Percentiles rank a stretch among this genome's conserved stretches.
phyloP scores from a whole-genome alignment of 1,140 invertebrate genomes.

The Micrasema minimum region DNA sequence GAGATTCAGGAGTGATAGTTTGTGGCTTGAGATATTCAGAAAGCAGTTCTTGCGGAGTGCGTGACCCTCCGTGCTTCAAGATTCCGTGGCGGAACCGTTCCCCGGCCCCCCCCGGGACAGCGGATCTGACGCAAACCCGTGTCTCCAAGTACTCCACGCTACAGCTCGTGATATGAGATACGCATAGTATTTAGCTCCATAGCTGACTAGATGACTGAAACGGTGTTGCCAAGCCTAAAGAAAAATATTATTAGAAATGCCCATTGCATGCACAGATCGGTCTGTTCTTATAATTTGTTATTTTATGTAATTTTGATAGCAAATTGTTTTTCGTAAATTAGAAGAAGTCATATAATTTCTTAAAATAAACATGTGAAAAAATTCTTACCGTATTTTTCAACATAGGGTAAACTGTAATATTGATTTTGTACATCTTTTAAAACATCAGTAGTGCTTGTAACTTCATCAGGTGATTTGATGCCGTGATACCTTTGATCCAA shows the following conservation, averaged over 20 bases:
- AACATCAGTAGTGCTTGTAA: slow-evolving; percentile 79
- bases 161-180: slow-evolving; percentile 95
- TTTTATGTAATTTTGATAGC: no score
- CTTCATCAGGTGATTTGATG: slow-evolving; percentile 62
- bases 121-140: slow-evolving; percentile 86
- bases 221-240: slow-evolving; percentile 91
- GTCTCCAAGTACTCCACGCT: slow-evolving; percentile 93
- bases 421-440: slow-evolving; percentile 81
- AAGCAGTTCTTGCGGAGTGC: slow-evolving; percentile 68
- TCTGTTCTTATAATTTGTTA: no score
- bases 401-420: slow-evolving; percentile 89
- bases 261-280: slow-evolving; percentile 54
- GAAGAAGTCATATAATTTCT: no score
- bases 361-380: slow-evolving; percentile 36
- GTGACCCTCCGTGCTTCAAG: slow-evolving; percentile 89
- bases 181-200: slow-evolving; percentile 98
- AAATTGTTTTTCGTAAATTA: no score
- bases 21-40: slow-evolving; percentile 58
- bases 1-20: slow-evolving; percentile 59
- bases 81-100: slow-evolving; percentile 82
- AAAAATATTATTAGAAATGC: slow-evolving; percentile 8
- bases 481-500: slow-evolving; percentile 92
- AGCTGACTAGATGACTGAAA: slow-evolving; percentile 96
- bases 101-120: slow-evolving; percentile 78
- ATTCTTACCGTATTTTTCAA: slow-evolving; percentile 78